These are phyloP conservation scores for Entomyzon cyanotis DNA, from an alignment of 2,113 vertebrate genomes.

Conservation along the genomic window DNA sequence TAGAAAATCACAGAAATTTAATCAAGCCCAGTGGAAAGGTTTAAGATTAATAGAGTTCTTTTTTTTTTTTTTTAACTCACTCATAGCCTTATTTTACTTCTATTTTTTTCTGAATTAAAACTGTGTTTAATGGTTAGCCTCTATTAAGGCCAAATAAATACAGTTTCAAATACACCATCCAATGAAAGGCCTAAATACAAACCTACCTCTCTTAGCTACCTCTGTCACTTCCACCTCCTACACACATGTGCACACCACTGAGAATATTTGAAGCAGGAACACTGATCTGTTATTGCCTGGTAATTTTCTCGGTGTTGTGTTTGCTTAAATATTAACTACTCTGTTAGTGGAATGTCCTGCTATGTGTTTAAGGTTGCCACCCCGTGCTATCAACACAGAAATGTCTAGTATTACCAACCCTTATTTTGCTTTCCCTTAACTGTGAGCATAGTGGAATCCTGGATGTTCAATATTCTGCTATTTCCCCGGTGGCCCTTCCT, in stretches of 20 bases:
- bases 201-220: slow-evolving; percentile 34
- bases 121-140: slow-evolving; percentile 9
- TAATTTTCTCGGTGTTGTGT: slow-evolving; percentile 68
- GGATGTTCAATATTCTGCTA: slow-evolving; percentile 64
- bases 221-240: slow-evolving; percentile 17
- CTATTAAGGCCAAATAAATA: slow-evolving; percentile 24
- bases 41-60: slow-evolving; percentile 46
- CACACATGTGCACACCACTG: slow-evolving; percentile 50
- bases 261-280: slow-evolving; percentile 83
- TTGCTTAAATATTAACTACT: slow-evolving; percentile 70
- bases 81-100: neutral
- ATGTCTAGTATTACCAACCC: slow-evolving; percentile 31
- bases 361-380: slow-evolving; percentile 58
- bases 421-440: slow-evolving; percentile 57
- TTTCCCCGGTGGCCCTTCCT: slow-evolving; percentile 29
- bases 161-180: slow-evolving; percentile 13
- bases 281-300: slow-evolving; percentile 82
- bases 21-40: slow-evolving; percentile 33
- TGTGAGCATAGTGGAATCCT: slow-evolving; percentile 56
- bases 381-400: slow-evolving; percentile 41
- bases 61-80: neutral
- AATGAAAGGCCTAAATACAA: slow-evolving; percentile 48
- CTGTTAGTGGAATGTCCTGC: slow-evolving; percentile 61
- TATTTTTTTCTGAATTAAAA: slow-evolving; percentile 5
- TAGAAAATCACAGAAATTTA: slow-evolving; percentile 34